phyloP scores from a whole-genome alignment of 2,113 vertebrate species.

The Notiomystis cincta region DNA sequence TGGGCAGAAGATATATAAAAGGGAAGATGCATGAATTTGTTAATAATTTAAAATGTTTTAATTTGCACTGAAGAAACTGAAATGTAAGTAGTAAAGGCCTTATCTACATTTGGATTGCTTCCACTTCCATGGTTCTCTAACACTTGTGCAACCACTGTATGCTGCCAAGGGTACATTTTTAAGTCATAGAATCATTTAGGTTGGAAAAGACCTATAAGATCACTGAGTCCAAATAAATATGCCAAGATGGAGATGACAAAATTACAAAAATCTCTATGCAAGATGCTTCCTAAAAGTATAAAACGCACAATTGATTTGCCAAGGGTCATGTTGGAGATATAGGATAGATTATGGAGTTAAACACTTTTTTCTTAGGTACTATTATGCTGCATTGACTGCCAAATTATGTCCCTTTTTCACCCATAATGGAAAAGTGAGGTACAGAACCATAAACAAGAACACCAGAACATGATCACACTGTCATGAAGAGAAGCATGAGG shows the following conservation, averaged over 20 bases:
- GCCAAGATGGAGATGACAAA: neutral
- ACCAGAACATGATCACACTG: neutral
- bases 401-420: neutral
- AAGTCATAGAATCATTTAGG: neutral
- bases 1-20: neutral
- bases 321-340: neutral
- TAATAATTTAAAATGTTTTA: neutral
- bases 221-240: neutral
- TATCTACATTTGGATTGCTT: neutral
- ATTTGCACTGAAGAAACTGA: neutral
- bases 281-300: neutral
- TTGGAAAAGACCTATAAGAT: neutral
- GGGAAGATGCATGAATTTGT: neutral
- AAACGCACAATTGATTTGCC: neutral
- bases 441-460: neutral
- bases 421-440: neutral
- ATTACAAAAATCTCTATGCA: neutral
- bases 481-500: neutral
- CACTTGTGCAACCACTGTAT: neutral
- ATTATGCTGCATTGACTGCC: neutral
- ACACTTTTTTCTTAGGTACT: neutral
- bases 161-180: neutral
- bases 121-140: neutral
- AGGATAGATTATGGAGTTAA: neutral
- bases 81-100: neutral